These are phyloP conservation scores for Alosa sapidissima DNA, from an alignment of 2,797 vertebrate genomes.

Conservation along the genomic window DNA sequence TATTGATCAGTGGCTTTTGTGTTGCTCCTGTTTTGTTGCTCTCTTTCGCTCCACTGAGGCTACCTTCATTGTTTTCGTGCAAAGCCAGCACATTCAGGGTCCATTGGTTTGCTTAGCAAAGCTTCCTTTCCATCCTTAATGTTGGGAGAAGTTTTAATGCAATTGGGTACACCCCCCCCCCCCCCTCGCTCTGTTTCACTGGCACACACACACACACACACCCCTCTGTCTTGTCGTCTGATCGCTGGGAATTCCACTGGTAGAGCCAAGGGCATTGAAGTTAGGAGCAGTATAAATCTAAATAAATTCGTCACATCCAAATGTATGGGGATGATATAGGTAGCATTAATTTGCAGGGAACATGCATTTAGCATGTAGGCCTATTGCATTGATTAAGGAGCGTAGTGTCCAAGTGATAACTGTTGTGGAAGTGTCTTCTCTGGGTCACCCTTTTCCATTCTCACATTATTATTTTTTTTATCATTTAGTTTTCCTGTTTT, in stretches of 20 bases:
- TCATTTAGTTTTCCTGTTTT: neutral
- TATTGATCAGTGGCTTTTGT: neutral
- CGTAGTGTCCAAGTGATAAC: neutral
- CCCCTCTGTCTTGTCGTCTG: neutral
- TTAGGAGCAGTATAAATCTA: too few relatives aligned
- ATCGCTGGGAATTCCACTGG: neutral
- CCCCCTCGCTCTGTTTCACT: neutral
- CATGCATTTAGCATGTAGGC: neutral
- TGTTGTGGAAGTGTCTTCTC: neutral
- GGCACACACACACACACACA: neutral
- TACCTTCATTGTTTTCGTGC: neutral
- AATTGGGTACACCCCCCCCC: neutral
- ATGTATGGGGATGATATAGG: neutral
- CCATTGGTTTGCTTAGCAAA: neutral
- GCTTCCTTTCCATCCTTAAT: neutral
- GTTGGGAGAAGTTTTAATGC: neutral
- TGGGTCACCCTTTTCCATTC: neutral
- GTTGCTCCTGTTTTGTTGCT: neutral
- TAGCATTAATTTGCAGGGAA: neutral
- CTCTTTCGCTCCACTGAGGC: neutral
- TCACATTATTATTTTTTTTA: neutral
- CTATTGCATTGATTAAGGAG: neutral
- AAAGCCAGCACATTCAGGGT: neutral
- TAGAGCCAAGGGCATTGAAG: neutral
- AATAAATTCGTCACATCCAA: too few relatives aligned